These are phyloP conservation scores for Catagonus wagneri DNA, from an alignment of 2,113 vertebrate species.

Conservation along the genomic window DNA sequence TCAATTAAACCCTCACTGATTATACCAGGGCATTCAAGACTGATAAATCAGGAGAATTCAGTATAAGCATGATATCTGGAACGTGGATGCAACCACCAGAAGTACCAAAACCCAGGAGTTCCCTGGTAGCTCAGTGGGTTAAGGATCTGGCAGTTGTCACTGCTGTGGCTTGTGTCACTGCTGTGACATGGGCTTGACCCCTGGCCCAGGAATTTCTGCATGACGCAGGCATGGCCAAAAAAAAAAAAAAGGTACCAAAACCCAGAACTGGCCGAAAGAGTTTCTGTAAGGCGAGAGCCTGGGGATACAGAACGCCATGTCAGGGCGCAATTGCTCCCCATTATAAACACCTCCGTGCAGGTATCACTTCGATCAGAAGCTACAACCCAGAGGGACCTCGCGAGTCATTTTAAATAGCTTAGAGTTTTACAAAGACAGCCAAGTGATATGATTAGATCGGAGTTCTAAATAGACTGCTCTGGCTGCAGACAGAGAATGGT, in stretches of 20 bases:
- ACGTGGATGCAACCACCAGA: not conserved
- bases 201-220: too few species aligned
- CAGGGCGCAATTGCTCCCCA: not conserved
- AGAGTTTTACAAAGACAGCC: not conserved
- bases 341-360: not conserved
- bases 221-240: too few species aligned
- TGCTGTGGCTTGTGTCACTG: too few species aligned
- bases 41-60: not conserved
- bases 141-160: too few species aligned
- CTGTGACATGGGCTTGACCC: too few species aligned
- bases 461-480: not conserved
- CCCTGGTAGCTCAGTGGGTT: too few species aligned
- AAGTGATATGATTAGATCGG: not conserved
- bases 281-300: not conserved
- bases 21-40: not conserved
- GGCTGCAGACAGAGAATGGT: not conserved
- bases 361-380: not conserved
- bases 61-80: not conserved
- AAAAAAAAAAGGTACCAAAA: not conserved
- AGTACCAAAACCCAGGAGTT: not conserved
- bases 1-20: not conserved
- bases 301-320: accelerated
- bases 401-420: not conserved
- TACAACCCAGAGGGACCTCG: not conserved
- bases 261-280: not conserved